Evolutionary conservation across 2,797 vertebrate species (phyloP).

Genomic region (Neosalanx taihuensis): DNA sequence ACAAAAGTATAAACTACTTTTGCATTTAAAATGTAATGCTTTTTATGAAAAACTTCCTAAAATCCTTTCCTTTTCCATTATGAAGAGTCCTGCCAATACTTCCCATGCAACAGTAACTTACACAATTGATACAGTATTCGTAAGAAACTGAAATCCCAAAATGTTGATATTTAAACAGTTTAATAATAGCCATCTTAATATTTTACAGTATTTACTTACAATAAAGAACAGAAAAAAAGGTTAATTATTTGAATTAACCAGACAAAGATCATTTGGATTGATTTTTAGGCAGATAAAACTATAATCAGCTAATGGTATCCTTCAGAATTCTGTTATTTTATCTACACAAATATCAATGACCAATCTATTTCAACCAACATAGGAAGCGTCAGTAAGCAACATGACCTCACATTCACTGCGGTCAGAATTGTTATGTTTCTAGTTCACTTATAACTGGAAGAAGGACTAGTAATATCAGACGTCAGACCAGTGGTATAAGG

Average conservation of each 20-base stretch:
- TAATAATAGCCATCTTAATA: conserved; percentile 32
- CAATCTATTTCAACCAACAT: no score
- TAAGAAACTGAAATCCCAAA: neutral
- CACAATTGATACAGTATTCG: no score
- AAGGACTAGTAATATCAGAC: neutral
- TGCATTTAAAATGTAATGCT: neutral
- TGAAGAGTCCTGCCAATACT: no score
- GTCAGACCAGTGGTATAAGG: neutral
- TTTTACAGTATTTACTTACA: conserved; percentile 58
- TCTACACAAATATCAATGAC: neutral
- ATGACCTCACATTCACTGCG: no score
- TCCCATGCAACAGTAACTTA: no score
- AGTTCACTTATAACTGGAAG: neutral
- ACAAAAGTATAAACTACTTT: neutral
- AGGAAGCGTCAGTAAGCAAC: no score
- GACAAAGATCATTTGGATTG: conserved; percentile 15
- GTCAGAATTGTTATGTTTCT: no score
- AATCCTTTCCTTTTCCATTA: no score
- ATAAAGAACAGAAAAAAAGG: conserved; percentile 43
- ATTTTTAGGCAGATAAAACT: conserved; percentile 34
- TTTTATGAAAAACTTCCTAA: neutral
- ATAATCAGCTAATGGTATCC: no score
- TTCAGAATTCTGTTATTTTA: neutral
- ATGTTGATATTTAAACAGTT: conserved; percentile 10
- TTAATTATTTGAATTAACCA: conserved; percentile 17